phyloP scores from a whole-genome alignment of 1,140 invertebrate species.

The Melipona quadrifasciata region DNA sequence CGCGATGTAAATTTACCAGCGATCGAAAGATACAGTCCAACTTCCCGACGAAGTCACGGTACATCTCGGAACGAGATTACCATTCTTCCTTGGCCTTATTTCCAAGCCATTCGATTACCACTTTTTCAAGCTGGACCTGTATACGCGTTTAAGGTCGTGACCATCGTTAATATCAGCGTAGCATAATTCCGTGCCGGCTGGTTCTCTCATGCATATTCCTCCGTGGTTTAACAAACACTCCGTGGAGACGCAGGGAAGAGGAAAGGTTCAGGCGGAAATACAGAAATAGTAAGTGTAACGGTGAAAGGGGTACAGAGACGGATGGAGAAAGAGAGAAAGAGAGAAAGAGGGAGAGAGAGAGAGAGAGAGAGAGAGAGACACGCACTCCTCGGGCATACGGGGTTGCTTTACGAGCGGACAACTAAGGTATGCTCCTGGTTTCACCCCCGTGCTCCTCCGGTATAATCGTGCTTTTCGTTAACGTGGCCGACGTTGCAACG shows the following conservation, averaged over 20 bases:
- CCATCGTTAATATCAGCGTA: constrained; percentile 77
- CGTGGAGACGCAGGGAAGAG: constrained; percentile 48
- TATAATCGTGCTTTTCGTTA: constrained; percentile 68
- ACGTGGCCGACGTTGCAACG: constrained; percentile 72
- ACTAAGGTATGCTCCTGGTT: constrained; percentile 80
- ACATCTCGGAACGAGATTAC: constrained; percentile 1
- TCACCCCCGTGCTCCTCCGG: constrained; percentile 53
- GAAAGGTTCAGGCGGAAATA: constrained; percentile 51
- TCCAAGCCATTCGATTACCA: constrained; percentile 34
- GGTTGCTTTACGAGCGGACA: constrained; percentile 81
- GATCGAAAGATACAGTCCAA: not conserved
- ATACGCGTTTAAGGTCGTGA: constrained; percentile 71
- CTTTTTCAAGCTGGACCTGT: constrained; percentile 35
- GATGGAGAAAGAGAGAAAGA: not conserved
- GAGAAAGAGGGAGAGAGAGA: constrained; percentile 1
- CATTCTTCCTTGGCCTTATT: not conserved
- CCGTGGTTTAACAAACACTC: constrained; percentile 67
- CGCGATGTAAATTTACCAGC: too few relatives aligned
- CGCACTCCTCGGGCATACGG: constrained; percentile 79
- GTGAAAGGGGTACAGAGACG: constrained; percentile 35
- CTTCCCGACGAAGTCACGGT: too few relatives aligned
- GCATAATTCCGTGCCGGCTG: constrained; percentile 70
- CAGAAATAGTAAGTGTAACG: constrained; percentile 26
- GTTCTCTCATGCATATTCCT: constrained; percentile 80
- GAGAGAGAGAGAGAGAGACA: constrained; percentile 65